Percentiles rank a stretch among this genome's conserved stretches.
phyloP scores from a whole-genome alignment of 2,888 invertebrate genomes.

The Drosophila kanekoi region DNA sequence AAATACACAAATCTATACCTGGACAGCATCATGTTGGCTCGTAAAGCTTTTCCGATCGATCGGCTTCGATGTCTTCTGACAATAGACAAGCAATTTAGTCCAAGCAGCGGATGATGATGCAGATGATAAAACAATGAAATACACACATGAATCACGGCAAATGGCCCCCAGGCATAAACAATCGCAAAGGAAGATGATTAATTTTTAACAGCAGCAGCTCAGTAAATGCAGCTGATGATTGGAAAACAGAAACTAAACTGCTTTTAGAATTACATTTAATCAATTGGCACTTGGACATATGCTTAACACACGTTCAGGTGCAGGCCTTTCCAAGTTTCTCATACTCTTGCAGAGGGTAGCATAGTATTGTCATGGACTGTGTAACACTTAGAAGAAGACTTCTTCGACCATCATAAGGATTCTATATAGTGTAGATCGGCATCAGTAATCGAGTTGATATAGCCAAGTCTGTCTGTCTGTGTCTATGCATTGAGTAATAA shows the following conservation, averaged over 20 bases:
- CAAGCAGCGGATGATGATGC: conserved; percentile 30
- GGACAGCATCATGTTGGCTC: conserved; percentile 20
- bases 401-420: no score
- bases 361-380: no score
- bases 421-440: no score
- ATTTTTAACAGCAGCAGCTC: conserved; percentile 22
- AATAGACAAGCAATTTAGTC: conserved; percentile 32
- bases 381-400: no score
- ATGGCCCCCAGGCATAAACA: conserved; percentile 49
- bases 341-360: no score
- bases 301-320: no score
- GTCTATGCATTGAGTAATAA: no score
- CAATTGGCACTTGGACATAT: no score
- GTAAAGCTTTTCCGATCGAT: conserved; percentile 30
- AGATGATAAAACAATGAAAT: conserved; percentile 18
- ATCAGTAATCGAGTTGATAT: no score
- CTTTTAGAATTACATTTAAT: neutral
- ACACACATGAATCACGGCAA: conserved; percentile 45
- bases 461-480: no score
- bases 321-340: no score
- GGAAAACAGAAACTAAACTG: neutral
- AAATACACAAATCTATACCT: conserved; percentile 45
- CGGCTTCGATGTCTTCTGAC: conserved; percentile 42
- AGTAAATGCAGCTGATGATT: conserved; percentile 9
- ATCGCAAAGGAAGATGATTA: conserved; percentile 46